These are phyloP conservation scores for Chloroclystis v-ata DNA, from an alignment of 2,888 invertebrate species.

Conservation along the genomic window DNA sequence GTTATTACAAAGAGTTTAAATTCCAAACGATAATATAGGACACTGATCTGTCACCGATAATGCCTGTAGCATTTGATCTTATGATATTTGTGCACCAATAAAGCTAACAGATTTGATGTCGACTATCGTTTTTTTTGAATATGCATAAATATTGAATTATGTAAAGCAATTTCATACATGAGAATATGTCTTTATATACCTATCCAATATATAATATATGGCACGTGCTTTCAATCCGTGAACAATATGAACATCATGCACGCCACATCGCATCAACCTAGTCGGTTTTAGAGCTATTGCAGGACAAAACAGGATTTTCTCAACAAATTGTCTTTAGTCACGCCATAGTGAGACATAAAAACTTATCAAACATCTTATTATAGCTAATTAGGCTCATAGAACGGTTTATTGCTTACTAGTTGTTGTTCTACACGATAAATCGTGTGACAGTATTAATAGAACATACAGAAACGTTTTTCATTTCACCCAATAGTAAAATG, in stretches of 20 bases:
- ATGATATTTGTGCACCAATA: constrained; percentile 55
- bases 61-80: constrained; percentile 66
- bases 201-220: constrained; percentile 25
- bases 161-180: too few relatives aligned
- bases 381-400: constrained; percentile 59
- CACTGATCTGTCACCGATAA: constrained; percentile 75
- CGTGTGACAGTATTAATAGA: constrained; percentile 38
- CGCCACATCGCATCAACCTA: constrained; percentile 11
- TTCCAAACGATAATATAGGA: constrained; percentile 66
- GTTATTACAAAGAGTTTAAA: constrained; percentile 61
- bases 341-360: constrained; percentile 63
- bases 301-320: constrained; percentile 44
- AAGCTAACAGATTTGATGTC: constrained; percentile 50
- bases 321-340: constrained; percentile 51
- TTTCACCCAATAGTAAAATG: constrained; percentile 16
- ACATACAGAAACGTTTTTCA: constrained; percentile 24
- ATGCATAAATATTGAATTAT: neutral
- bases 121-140: neutral
- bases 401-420: constrained; percentile 50
- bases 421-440: constrained; percentile 33
- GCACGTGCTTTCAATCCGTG: constrained; percentile 20
- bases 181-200: constrained; percentile 25
- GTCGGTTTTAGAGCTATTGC: constrained; percentile 15
- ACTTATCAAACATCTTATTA: constrained; percentile 60
- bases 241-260: constrained; percentile 22